A percentile compares a stretch with the other conserved stretches of the same genome.
Conservation (phyloP, 2,797 vertebrate species). For the Anguilla marmorata region DNA sequence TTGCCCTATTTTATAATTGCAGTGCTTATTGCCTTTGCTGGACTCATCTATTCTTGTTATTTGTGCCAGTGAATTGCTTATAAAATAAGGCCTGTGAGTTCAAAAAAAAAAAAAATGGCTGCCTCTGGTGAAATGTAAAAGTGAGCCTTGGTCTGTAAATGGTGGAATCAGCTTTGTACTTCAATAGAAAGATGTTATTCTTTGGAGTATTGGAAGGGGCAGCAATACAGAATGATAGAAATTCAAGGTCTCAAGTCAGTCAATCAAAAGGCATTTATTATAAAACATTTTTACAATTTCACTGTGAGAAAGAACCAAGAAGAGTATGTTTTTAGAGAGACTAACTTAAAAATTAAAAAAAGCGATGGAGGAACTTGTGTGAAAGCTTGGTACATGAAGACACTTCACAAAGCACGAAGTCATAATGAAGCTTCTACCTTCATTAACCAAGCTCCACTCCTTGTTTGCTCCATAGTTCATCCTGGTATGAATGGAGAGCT, state of each 20-base stretch:
- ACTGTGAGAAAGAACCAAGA: background rate
- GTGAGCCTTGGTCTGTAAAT: constrained; percentile 39
- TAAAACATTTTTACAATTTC: background rate
- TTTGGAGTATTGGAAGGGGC: constrained; percentile 29
- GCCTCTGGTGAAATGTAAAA: constrained; percentile 51
- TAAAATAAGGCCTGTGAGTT: constrained; percentile 53
- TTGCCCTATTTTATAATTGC: constrained; percentile 66
- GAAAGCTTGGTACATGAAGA: background rate
- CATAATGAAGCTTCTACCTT: constrained; percentile 38
- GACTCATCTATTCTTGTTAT: constrained; percentile 58
- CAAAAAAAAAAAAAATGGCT: background rate
- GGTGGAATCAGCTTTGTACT: constrained; percentile 11
- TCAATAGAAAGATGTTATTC: constrained; percentile 5
- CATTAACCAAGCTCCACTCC: background rate
- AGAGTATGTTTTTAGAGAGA: background rate
- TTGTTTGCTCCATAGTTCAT: constrained; percentile 26
- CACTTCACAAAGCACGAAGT: background rate
- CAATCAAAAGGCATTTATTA: background rate
- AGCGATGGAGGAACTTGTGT: background rate
- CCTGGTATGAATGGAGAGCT: constrained; percentile 8
- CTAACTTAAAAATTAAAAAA: background rate
- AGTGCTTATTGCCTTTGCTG: constrained; percentile 69
- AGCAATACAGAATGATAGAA: constrained; percentile 25
- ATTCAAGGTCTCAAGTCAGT: background rate
- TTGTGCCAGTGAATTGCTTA: constrained; percentile 54